phyloP scores from a whole-genome alignment of 2,888 invertebrate genomes.

The Platypus cylindrus region DNA sequence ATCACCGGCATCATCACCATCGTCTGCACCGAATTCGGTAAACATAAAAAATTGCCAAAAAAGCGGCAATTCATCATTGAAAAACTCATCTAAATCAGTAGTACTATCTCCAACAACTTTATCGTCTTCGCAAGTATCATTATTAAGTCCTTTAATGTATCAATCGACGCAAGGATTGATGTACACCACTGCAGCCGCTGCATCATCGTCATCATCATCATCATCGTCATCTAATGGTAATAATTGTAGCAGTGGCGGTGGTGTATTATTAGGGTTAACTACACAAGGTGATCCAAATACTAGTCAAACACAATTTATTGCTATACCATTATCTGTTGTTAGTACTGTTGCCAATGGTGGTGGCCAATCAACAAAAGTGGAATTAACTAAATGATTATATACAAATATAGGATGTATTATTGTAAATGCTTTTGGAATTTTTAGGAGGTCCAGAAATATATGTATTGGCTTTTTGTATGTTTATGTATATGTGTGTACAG shows the following conservation, averaged over 20 bases:
- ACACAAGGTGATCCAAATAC: slow-evolving; percentile 23
- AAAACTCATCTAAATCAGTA: slow-evolving; percentile 9
- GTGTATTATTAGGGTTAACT: slow-evolving; percentile 35
- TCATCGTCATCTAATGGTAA: too few species aligned
- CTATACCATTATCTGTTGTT: slow-evolving; percentile 56
- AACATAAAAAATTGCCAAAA: slow-evolving; percentile 13
- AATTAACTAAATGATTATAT: slow-evolving; percentile 28
- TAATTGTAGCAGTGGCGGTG: too few species aligned
- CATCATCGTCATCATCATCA: too few species aligned
- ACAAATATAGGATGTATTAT: slow-evolving; percentile 6
- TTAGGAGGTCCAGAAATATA: too few species aligned
- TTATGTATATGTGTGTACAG: too few species aligned
- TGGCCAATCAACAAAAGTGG: slow-evolving; percentile 32
- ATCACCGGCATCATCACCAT: slow-evolving; percentile 21
- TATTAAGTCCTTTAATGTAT: slow-evolving; percentile 31
- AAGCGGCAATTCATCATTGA: slow-evolving; percentile 11
- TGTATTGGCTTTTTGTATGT: too few species aligned
- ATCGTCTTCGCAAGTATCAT: slow-evolving; percentile 19
- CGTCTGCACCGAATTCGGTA: slow-evolving; percentile 3
- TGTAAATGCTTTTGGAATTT: too few species aligned
- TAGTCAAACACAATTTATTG: slow-evolving; percentile 52
- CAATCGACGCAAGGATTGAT: slow-evolving; percentile 38
- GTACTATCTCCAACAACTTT: slow-evolving; percentile 16
- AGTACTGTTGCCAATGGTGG: too few species aligned
- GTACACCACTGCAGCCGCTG: too few species aligned